These are phyloP conservation scores for Typhlichthys eigenmanni DNA, from an alignment of 2,797 vertebrate genomes.

Conservation along the genomic window DNA sequence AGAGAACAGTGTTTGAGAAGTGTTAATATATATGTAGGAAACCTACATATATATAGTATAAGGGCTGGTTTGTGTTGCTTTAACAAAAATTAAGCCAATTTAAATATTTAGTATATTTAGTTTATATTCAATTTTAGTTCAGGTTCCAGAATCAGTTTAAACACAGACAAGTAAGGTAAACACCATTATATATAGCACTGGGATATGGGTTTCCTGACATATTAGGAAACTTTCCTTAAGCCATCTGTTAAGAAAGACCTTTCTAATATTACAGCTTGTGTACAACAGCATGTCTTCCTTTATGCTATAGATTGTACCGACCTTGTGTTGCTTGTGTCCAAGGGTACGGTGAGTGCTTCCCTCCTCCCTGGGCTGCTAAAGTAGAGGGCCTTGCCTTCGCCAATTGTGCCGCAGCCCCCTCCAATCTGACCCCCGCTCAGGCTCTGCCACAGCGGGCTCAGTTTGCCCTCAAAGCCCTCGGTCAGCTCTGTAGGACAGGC, in stretches of 20 bases:
- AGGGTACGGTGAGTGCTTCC: slow-evolving; percentile 87
- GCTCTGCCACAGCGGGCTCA: slow-evolving; percentile 94
- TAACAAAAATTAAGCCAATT: too few species aligned
- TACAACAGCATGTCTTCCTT: neutral
- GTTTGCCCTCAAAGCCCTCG: slow-evolving; percentile 95
- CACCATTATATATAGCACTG: too few species aligned
- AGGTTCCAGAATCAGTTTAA: too few species aligned
- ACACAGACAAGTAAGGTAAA: too few species aligned
- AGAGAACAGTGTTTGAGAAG: neutral
- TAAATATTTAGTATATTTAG: too few species aligned
- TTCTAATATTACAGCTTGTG: neutral
- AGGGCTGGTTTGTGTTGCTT: too few species aligned
- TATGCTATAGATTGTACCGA: slow-evolving; percentile 45
- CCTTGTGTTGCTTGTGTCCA: slow-evolving; percentile 96
- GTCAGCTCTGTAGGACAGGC: slow-evolving; percentile 91
- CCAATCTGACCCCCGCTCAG: slow-evolving; percentile 90
- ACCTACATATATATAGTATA: too few species aligned
- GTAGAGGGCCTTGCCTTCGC: slow-evolving; percentile 92
- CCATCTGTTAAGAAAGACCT: too few species aligned
- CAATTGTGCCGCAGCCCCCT: slow-evolving; percentile 89
- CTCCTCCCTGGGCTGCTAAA: slow-evolving; percentile 90
- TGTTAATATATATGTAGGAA: too few species aligned
- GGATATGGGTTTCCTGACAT: too few species aligned
- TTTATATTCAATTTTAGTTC: too few species aligned
- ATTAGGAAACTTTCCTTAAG: too few species aligned